phyloP scores from a whole-genome alignment of 1,140 invertebrate genomes.

The Neocloeon triangulifer region DNA sequence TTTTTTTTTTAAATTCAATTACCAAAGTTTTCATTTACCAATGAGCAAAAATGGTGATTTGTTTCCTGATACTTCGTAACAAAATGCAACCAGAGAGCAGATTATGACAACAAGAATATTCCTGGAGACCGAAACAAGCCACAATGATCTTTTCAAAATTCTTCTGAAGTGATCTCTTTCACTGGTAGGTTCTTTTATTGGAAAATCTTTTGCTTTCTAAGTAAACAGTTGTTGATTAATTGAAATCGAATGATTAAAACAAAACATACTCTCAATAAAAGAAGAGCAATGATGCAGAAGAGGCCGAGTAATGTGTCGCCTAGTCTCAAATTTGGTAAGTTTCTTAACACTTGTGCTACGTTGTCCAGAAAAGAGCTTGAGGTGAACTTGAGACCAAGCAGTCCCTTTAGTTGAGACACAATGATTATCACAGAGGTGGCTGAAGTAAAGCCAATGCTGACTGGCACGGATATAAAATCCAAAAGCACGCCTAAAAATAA shows the following conservation, averaged over 20 bases:
- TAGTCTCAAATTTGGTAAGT: slow-evolving; percentile 32
- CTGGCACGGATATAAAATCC: slow-evolving; percentile 84
- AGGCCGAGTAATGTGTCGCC: slow-evolving; percentile 47
- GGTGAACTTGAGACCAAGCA: slow-evolving; percentile 53
- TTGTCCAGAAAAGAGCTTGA: slow-evolving; percentile 48
- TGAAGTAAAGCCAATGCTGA: slow-evolving; percentile 82
- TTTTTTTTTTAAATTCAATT: no score
- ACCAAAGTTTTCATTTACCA: no score
- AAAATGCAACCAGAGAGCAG: slow-evolving; percentile 12
- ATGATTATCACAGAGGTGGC: slow-evolving; percentile 84
- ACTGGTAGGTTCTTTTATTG: no score
- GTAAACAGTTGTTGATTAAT: no score
- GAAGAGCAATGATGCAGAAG: slow-evolving; percentile 38
- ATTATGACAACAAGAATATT: slow-evolving; percentile 21
- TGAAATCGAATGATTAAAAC: no score
- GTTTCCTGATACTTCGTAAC: slow-evolving; percentile 10
- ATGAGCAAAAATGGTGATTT: slow-evolving; percentile 36
- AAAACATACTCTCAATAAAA: slow-evolving; percentile 40
- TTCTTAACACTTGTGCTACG: slow-evolving; percentile 30
- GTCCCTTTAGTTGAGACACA: slow-evolving; percentile 62
- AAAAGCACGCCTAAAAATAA: slow-evolving; percentile 86
- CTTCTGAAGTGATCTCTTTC: slow-evolving; percentile 7
- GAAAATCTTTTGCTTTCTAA: slow-evolving; percentile 43
- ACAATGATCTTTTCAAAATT: slow-evolving; percentile 12
- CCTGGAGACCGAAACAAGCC: slow-evolving; percentile 18